Evolutionary conservation across 2,797 vertebrate species (phyloP), one percentile per base, ranked within the genome.

Genomic region (Mormyrops attenuatus): DNA sequence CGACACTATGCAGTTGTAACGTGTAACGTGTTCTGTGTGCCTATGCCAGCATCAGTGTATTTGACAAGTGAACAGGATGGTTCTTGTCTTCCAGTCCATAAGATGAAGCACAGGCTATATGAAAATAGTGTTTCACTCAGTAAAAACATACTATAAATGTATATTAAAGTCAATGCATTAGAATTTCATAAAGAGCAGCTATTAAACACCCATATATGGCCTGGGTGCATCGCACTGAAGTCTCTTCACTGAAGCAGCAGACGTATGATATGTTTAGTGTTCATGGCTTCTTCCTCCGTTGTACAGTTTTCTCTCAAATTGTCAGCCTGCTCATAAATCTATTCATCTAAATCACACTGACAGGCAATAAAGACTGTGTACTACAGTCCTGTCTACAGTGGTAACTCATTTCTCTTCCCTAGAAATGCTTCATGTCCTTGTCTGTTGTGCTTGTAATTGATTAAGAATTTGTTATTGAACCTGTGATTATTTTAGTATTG

Each of bases 261-360:
- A 69, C 13, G 44, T 88, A 34, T 30, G 9, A 34, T 88, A 50
- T 88, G 87, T 66, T 50, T 47, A 88, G n/a, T 66, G 20, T 60
- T 88, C 77, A 47, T 82, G 20, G 73, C 17, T 41, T 73, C 30
- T 44, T n/a, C 38, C 73, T 44, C 17, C 2, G 15, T 44, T 55
- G 57, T 88, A 88, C 41, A 55, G 57, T 88, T 49, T 69, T 22
- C 53, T 88, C 87, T 88, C 38, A 47, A 52, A 88, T 80, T 82
- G 88, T 82, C 77, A 82, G 17, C 38, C 77, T 73, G 17, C 22
- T 88, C 47, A 88, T 80, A 49, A 88, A 80, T 2, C 50, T 38
- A 80, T 88, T 88, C 0, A 22, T 26, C 66, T 88, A 73, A 80
- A 53, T 47, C 53, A 22, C 57, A 50, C 38, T 49, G 47, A 55